Conservation (phyloP, 1,140 invertebrate genomes). For the Melanaphis sacchari region DNA sequence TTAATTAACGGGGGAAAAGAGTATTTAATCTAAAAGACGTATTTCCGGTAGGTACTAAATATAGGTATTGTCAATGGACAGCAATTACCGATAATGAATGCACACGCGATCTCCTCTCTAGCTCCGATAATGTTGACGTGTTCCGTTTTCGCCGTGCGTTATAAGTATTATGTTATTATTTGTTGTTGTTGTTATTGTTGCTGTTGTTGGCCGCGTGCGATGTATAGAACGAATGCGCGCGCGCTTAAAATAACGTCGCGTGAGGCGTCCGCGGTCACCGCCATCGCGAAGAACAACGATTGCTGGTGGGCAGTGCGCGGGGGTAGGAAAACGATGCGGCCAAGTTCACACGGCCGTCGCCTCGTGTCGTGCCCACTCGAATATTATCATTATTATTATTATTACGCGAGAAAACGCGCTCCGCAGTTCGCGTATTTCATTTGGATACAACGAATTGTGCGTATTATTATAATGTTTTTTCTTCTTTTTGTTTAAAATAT, state of each 20-base stretch:
- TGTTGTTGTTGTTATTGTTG: not conserved
- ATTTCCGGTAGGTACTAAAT: not conserved
- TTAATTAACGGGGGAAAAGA: not conserved
- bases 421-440: not conserved
- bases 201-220: not conserved
- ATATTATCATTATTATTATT: not conserved
- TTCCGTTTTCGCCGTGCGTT: not conserved
- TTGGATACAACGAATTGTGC: not conserved
- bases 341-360: constrained; percentile 42
- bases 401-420: not conserved
- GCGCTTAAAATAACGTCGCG: not conserved
- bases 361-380: constrained; percentile 5
- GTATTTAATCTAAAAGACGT: not conserved
- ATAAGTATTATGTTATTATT: not conserved
- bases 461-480: too few species aligned
- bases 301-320: not conserved
- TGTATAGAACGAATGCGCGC: not conserved
- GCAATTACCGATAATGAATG: too few species aligned
- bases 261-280: not conserved
- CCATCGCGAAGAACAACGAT: not conserved
- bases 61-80: not conserved
- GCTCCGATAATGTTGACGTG: not conserved
- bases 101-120: too few species aligned
- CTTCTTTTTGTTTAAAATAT: too few species aligned
- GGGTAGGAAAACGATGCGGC: not conserved